Evolutionary conservation across 2,888 invertebrate genomes (phyloP), one percentile per base, ranked within the genome.

Genomic region (Anagyrus pseudococci): DNA sequence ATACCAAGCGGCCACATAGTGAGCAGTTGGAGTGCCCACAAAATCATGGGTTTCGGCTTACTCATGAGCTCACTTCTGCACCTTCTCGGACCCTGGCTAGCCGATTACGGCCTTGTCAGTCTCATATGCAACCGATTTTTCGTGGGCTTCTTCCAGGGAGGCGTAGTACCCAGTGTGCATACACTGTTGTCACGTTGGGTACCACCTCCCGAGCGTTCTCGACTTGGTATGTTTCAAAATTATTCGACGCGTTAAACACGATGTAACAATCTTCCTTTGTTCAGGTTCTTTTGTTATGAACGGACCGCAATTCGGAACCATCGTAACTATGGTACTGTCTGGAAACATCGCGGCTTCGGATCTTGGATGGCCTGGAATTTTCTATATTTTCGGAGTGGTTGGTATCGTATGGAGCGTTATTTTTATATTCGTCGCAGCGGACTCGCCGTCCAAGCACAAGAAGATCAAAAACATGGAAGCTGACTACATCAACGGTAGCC

Each of bases 151-250:
- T 84, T 87, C 0, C 91, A 93, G 77, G 89, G 89, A 1, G 87
- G 88, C 68, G 84, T 91, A 20, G 89, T 88, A 74, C 92, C 92
- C 0, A 85, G 87, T 62, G 84, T 87, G 55, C 91, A 92, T 71
- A 89, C 88, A 6, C 81, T 91, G 13, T 77, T 92, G 54, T 87
- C 92, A 15, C 90, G 89, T 75, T 93, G 93, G 93, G 88, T 82
- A 1, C 86, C 87, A 0, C 72, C 85, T 0, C 76, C 82, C 25
- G 87, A 88, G 70, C 83, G 86, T 67, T 83, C 84, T 44, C 75
- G 84, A 61, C 70, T 86, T 1, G 83, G 84, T 68, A 37, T 13
- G 33, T 37, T 15, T 8, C 15, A 2, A 13, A 4, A 29, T 29
- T 29, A 29, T 29, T 29, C n/a, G n/a, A 29, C 29, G 4, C 10